Evolutionary conservation across 2,888 invertebrate genomes (phyloP).

Genomic region (Drosophila longiperda): DNA sequence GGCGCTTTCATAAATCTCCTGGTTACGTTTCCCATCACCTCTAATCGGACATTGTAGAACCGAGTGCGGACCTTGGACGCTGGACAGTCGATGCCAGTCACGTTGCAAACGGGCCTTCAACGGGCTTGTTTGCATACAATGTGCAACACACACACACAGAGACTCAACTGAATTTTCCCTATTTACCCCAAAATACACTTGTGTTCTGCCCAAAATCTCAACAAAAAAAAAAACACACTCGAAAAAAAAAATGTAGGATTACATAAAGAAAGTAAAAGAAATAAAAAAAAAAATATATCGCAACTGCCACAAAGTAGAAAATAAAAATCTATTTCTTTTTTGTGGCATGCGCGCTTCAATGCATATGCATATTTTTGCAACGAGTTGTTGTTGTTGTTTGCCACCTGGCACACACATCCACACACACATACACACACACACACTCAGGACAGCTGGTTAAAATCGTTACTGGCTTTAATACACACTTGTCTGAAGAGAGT

Average conservation of each 20-base stretch:
- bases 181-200: conserved; percentile 23
- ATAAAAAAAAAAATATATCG: conserved; percentile 12
- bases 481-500: conserved; percentile 7
- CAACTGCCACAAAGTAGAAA: conserved; percentile 58
- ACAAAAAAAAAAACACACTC: conserved; percentile 5
- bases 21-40: conserved; percentile 23
- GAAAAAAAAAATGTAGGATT: neutral
- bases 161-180: conserved; percentile 14
- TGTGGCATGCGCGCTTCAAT: conserved; percentile 37
- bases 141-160: conserved; percentile 37
- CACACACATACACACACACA: conserved; percentile 4
- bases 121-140: conserved; percentile 31
- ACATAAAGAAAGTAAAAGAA: neutral
- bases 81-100: conserved; percentile 26
- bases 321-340: conserved; percentile 55
- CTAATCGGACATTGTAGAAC: conserved; percentile 2
- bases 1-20: conserved; percentile 45
- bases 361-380: conserved; percentile 50
- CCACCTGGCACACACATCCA: conserved; percentile 46
- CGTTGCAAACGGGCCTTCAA: conserved; percentile 28
- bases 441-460: conserved; percentile 39
- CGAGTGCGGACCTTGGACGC: conserved; percentile 4
- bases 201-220: conserved; percentile 13
- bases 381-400: conserved; percentile 46
- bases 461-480: conserved; percentile 22